Evolutionary conservation across 2,113 vertebrate species (phyloP), one percentile per base, ranked within the genome.

Genomic region (Oncorhynchus gorbuscha): DNA sequence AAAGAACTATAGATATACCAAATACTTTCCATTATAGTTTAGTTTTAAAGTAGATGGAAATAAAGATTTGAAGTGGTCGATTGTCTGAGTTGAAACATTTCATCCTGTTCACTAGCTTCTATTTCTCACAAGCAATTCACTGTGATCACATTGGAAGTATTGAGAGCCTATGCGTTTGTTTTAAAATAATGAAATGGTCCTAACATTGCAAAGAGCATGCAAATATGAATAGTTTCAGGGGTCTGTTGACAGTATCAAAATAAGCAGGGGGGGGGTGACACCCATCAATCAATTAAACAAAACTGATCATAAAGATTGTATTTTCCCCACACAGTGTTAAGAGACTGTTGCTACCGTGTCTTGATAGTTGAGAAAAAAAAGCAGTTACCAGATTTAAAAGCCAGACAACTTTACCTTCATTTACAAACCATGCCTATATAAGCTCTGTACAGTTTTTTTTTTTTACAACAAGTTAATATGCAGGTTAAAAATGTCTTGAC

Each of bases 401-500:
- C 28, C 66, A n/a, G 61, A 69, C 45, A 65, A 73, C 67, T 66
- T 75, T 28, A 61, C 70, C 69, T 73, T 74, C 69, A 81, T 76
- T 87, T 72, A 85, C 70, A 87, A 84, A 87, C 69, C 79, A 89
- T 84, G 72, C 87, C 73, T 81, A 75, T 72, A 82, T 89, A 85
- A 91, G 81, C 89, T 87, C 89, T 93, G 90, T 94, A 93, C 88
- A 91, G 3, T 90, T 92, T 92, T 93, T 92, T 90, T 90, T 90
- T 78, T 94, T 92, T 92, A 93, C 93, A 94, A 87, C 89, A 92
- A 91, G 87, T 93, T 90, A 90, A 90, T 93, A 92, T 90, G 88
- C 89, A 91, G 85, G 83, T 91, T 92, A 85, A 90, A 91, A 93
- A 94, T 91, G 90, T 89, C 86, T 84, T 68, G 89, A 91, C 92